Base-by-base conservation (phyloP, 2,888 invertebrate genomes). In the Chesias legatella region DNA sequence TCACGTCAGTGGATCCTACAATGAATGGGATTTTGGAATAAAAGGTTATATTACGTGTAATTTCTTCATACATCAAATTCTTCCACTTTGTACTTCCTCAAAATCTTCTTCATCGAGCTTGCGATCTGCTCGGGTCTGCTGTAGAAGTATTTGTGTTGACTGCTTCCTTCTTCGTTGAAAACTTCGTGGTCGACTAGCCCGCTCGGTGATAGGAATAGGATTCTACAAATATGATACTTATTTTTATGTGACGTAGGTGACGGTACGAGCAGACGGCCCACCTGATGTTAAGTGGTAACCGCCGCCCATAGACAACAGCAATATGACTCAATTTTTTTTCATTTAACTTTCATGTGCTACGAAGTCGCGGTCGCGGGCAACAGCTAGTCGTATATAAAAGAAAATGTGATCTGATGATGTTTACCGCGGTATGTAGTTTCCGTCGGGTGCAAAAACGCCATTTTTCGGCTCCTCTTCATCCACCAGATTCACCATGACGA, bases 401-500 rank as follows among this genome's bases (percentile, higher is more conserved):
- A n/a, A n/a, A n/a, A n/a, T n/a, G n/a, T n/a, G n/a, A n/a, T n/a
- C n/a, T n/a, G 1, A 8, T 11, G n/a, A 37, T 5, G 21, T 8
- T 54, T 66, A 88, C 89, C 89, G 86, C 3, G 93, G 93, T 67
- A 93, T 91, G 56, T 93, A 93, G 9, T 81, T 88, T 3, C 93
- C 93, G 58, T 93, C 93, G 0, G 92, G 93, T 1, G 88, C 77
- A 58, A 86, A 92, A 41, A 70, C 65, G 13, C 63, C 68, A 30
- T 77, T 85, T 2, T 76, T 70, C 0, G 90, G 90, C 52, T 91
- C 90, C 10, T 90, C 89, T 44, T 91, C 90, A 62, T 92, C 92
- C 56, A 90, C 63, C 31, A 90, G 66, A 65, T 92, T 92, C 7
- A 93, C 90, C 92, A 93, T 92, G 1, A 92, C 85, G 63, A 93